Base-by-base conservation (phyloP, 2,113 vertebrate species). In the Thinocorus orbignyianus region DNA sequence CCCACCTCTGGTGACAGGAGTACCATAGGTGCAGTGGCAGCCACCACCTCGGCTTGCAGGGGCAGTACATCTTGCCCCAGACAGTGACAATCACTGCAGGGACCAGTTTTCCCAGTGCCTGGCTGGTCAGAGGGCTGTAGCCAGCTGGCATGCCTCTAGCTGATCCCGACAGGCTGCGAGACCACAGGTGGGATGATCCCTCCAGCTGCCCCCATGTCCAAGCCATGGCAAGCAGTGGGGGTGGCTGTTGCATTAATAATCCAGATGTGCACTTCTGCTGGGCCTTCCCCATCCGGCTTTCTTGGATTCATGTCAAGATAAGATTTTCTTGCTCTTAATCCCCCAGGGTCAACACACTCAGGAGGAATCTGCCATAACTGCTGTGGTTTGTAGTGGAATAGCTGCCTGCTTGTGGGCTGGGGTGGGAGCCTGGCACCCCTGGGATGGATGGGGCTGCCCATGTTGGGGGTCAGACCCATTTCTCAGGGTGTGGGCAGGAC, bases 81-180 rank as follows among this genome's bases (percentile, higher is more conserved):
- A 1, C 9, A 16, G 28, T 41, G 81, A 9, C 17, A 1, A 0
- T 26, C 42, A 1, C 46, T 24, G 41, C n/a, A 13, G 81, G 33
- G 35, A 26, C 23, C 15, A 10, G 22, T 22, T n/a, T 60, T 19
- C 3, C 3, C 51, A 3, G 22, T 3, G 60, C 33, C 58, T 3
- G 26, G 60, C 76, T 28, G 76, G 4, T 22, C 22, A 1, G 57
- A 28, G 61, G 33, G 39, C 33, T 1, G 14, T 11, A 8, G 18
- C 10, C 4, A 2, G 15, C 31, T 13, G 66, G 30, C 0, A 1
- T 28, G 39, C 19, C 61, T 19, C 17, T 1, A 4, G 44, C 19
- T 44, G 71, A 51, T 23, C 70, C 55, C 4, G 5, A 5, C 0
- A 25, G 33, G 37, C 70, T 81, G 58, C 0, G 4, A 7, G 79